Percentiles rank a stretch among this genome's conserved stretches.
Evolutionary conservation across 2,113 vertebrate genomes (phyloP).

Genomic region (Varanus salvator): DNA sequence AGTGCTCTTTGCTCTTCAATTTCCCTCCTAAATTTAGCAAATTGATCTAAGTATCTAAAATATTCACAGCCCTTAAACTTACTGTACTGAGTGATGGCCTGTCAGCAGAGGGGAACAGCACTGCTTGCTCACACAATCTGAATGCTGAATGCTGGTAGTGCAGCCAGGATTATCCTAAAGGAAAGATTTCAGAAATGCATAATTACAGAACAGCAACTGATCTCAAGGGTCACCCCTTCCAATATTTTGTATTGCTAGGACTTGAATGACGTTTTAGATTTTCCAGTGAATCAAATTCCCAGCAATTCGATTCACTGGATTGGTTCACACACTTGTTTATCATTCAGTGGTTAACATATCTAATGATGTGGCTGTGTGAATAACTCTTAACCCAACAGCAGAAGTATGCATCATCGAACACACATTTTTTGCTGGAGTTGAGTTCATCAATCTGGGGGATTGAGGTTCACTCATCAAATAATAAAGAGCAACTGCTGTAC

Average conservation of each 20-base stretch:
- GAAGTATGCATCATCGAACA: background rate
- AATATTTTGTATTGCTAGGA: background rate
- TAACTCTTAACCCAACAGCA: background rate
- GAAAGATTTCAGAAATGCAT: background rate
- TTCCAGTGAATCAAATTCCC: background rate
- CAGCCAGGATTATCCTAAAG: constrained; percentile 44
- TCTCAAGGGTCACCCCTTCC: background rate
- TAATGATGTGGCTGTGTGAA: background rate
- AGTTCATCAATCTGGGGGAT: background rate
- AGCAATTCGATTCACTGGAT: background rate
- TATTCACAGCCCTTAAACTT: constrained; percentile 35
- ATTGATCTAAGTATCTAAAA: background rate
- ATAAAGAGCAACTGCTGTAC: background rate
- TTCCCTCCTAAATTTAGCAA: constrained; percentile 12
- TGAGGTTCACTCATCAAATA: background rate
- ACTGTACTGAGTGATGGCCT: constrained; percentile 28
- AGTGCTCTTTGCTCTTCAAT: background rate
- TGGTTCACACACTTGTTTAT: background rate
- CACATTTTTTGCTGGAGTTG: background rate
- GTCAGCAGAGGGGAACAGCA: constrained; percentile 27
- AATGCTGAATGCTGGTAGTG: background rate
- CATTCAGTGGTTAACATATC: background rate
- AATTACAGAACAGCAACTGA: background rate
- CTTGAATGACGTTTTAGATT: background rate
- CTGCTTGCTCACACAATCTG: constrained; percentile 8